Base-by-base conservation (phyloP, 1,140 invertebrate genomes). In the Drosophila pseudoobscura region DNA sequence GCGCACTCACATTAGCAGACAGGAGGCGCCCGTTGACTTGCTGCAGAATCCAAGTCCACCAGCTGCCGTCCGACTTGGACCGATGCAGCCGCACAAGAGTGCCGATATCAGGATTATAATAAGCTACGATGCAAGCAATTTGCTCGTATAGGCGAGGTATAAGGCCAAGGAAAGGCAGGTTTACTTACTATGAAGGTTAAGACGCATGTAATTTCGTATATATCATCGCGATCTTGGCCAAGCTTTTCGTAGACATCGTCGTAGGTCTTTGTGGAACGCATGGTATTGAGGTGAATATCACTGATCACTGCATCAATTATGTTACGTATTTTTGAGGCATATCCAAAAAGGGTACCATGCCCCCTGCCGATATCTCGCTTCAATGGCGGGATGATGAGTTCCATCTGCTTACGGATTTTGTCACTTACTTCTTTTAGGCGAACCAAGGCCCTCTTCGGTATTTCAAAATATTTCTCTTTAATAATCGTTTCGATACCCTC, bases 31-130 rank as follows among this genome's bases (percentile, higher is more conserved):
- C 9, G 95, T 94, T 57, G 95, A 95, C 92, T 96, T 97, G 91
- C 97, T 97, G 90, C 96, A 96, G 87, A 13, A 39, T 13, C 35
- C 96, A 97, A 84, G 95, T 94, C 58, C 96, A 96, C 43, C 94
- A 95, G 89, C 96, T 96, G 53, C 94, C 89, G 96, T 95, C 2
- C 96, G 96, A 72, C 96, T 93, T 92, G 96, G 96, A 22, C 97
- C 97, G 92, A 96, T 97, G 74, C 97, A 95, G 47, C 97, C 97
- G 91, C 96, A 98, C 63, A 97, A 92, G 22, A 98, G 91, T 5
- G 96, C 97, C 79, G 93, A 51, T 93, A 94, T 74, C 95, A 93
- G 78, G 94, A 95, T 35, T 3, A 79, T 6, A 6, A 89, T 29
- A 50, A 91, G 56, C 90, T 90, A 52, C 9, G 0, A 31, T 5